Evolutionary conservation across 1,140 invertebrate species (phyloP).

Genomic region (Ruditapes philippinarum): DNA sequence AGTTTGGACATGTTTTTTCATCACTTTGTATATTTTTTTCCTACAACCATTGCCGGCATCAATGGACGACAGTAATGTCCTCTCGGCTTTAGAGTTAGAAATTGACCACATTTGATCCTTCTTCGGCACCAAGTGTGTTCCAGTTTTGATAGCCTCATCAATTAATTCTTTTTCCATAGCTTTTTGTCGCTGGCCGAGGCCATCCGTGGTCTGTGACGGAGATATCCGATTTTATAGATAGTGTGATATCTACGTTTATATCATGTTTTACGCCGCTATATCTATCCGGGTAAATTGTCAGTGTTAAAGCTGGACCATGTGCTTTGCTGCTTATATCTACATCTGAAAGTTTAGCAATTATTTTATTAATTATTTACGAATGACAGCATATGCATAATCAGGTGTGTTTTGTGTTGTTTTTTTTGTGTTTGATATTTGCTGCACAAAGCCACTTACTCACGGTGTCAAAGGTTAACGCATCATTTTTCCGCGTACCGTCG

Average conservation of each 20-base stretch:
- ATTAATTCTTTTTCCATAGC: not conserved
- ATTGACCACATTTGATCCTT: conserved; percentile 7
- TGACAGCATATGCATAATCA: too few relatives aligned
- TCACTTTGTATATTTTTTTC: not conserved
- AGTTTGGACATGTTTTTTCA: not conserved
- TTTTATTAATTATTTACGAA: too few relatives aligned
- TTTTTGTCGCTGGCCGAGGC: not conserved
- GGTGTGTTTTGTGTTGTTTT: too few relatives aligned
- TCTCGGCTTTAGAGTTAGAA: not conserved
- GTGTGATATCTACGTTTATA: conserved; percentile 21
- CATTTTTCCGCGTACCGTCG: too few relatives aligned
- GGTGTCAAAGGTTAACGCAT: too few relatives aligned
- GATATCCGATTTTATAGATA: not conserved
- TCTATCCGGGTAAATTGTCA: not conserved
- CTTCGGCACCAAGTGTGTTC: not conserved
- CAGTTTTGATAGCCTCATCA: not conserved
- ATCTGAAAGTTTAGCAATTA: not conserved
- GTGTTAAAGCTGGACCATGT: conserved; percentile 15
- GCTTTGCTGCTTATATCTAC: not conserved
- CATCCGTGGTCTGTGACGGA: not conserved
- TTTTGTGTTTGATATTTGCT: too few relatives aligned
- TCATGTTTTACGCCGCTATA: not conserved
- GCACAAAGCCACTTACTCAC: too few relatives aligned
- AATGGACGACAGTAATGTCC: not conserved
- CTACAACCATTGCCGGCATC: conserved; percentile 30